Evolutionary conservation across 2,113 vertebrate species (phyloP).

Genomic region (Pangasianodon gigas): DNA sequence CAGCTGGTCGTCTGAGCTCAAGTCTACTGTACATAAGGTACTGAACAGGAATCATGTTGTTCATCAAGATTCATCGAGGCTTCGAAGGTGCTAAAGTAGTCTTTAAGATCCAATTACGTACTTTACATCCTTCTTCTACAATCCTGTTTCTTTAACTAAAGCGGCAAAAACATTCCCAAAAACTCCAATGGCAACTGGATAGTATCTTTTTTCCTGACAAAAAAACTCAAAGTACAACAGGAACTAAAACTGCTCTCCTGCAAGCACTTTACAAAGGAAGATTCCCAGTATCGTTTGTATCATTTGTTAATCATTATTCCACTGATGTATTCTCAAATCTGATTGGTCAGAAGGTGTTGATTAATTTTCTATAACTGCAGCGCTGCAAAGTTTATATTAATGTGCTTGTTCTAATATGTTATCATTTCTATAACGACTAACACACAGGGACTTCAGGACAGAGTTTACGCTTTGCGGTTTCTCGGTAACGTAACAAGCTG

Average conservation of each 20-base stretch:
- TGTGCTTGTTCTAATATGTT: neutral
- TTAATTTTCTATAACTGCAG: neutral
- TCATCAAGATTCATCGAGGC: neutral
- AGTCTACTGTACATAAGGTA: neutral
- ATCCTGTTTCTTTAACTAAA: neutral
- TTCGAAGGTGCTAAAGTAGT: neutral
- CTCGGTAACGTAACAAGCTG: neutral
- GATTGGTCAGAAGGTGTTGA: neutral
- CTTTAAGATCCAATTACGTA: neutral
- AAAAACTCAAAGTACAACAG: no score
- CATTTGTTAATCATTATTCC: no score
- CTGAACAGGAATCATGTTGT: neutral
- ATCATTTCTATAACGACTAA: neutral
- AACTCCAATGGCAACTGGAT: neutral
- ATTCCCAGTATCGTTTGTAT: no score
- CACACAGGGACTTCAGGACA: neutral
- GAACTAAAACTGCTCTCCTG: no score
- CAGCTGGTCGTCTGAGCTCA: neutral
- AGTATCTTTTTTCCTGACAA: no score
- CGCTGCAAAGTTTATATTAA: no score
- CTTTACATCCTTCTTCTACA: no score
- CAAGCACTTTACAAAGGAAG: no score
- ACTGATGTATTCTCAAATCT: neutral
- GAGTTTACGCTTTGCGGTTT: neutral
- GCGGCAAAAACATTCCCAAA: neutral